A percentile compares a stretch with the other conserved stretches of the same genome.
Conservation (phyloP, 2,797 vertebrate genomes). For the Enoplosus armatus region DNA sequence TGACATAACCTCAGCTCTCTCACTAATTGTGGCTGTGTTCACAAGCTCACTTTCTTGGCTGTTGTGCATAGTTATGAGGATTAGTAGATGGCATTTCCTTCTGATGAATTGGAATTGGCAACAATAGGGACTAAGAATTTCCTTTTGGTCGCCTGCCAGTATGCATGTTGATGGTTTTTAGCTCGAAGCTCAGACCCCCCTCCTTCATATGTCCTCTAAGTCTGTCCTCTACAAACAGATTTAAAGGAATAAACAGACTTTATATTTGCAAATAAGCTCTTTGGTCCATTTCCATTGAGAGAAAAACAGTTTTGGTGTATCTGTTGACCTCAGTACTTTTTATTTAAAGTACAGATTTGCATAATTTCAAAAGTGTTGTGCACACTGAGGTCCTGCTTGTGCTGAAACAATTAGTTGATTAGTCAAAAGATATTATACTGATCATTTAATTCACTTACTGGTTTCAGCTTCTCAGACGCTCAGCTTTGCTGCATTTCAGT, state of each 20-base stretch:
- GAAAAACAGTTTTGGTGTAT: neutral
- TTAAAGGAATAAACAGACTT: slow-evolving; percentile 4
- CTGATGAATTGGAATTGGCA: slow-evolving; percentile 65
- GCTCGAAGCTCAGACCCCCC: slow-evolving; percentile 6
- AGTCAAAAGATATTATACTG: neutral
- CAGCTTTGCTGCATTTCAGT: neutral
- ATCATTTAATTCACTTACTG: too few species aligned
- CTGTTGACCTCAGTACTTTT: neutral
- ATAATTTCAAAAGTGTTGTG: neutral
- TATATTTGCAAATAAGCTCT: neutral
- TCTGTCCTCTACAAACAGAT: neutral
- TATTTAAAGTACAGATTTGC: neutral
- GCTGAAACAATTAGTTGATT: neutral
- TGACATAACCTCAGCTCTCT: slow-evolving; percentile 19
- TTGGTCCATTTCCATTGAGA: neutral
- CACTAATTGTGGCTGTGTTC: slow-evolving; percentile 36
- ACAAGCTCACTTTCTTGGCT: slow-evolving; percentile 35
- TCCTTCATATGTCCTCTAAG: neutral
- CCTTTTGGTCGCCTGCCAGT: slow-evolving; percentile 63
- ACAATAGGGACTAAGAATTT: slow-evolving; percentile 69
- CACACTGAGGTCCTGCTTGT: neutral
- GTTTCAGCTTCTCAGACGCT: too few species aligned
- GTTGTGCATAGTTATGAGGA: slow-evolving; percentile 57
- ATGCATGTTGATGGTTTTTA: slow-evolving; percentile 42
- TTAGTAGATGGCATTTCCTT: slow-evolving; percentile 71